phyloP scores from a whole-genome alignment of 2,888 invertebrate species.

The Drosophila testacea region DNA sequence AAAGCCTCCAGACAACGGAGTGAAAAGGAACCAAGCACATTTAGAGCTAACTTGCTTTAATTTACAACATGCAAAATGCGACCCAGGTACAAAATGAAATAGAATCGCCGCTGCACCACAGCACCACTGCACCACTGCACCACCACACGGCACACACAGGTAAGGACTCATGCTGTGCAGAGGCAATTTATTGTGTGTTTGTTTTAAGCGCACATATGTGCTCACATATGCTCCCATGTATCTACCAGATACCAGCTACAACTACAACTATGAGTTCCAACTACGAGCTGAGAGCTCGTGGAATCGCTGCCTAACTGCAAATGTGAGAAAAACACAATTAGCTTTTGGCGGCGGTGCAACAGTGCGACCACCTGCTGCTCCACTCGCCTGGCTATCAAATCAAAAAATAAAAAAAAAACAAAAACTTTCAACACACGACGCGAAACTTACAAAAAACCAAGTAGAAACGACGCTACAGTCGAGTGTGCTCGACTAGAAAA shows the following conservation, averaged over 20 bases:
- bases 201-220: conserved; percentile 72
- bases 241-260: conserved; percentile 51
- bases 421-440: conserved; percentile 73
- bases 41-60: conserved; percentile 67
- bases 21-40: conserved; percentile 49
- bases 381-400: conserved; percentile 51
- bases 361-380: conserved; percentile 74
- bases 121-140: conserved; percentile 17
- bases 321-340: conserved; percentile 82
- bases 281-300: conserved; percentile 25
- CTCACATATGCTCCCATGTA: conserved; percentile 52
- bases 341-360: conserved; percentile 76
- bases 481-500: neutral
- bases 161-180: conserved; percentile 70
- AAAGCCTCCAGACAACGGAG: conserved; percentile 36
- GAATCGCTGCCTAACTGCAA: conserved; percentile 71
- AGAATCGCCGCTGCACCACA: conserved; percentile 53
- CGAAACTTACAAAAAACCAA: conserved; percentile 29
- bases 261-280: conserved; percentile 5
- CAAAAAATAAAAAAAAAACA: conserved; percentile 28
- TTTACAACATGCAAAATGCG: conserved; percentile 77
- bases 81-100: conserved; percentile 56
- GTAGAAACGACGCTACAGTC: neutral
- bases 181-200: conserved; percentile 81
- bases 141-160: conserved; percentile 22